Percentiles rank a stretch among this genome's conserved stretches.
Conservation (phyloP, 2,113 vertebrate genomes). For the Bungarus multicinctus region DNA sequence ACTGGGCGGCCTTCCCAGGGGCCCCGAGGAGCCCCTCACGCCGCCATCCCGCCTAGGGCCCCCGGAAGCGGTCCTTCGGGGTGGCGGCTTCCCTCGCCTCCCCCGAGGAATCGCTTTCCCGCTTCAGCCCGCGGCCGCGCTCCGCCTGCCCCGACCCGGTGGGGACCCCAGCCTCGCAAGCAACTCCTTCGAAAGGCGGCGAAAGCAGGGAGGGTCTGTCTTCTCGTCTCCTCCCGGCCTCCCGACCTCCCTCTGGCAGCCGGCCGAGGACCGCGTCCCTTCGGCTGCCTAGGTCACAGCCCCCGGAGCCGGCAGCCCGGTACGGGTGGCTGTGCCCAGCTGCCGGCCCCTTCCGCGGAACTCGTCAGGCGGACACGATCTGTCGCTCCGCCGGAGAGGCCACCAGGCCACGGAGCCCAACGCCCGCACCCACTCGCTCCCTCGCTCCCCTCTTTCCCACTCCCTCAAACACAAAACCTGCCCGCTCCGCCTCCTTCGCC, state of each 20-base stretch:
- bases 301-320: conserved; percentile 24
- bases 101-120: background rate
- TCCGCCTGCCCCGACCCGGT: background rate
- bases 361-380: background rate
- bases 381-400: background rate
- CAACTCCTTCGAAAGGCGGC: background rate
- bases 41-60: conserved; percentile 3
- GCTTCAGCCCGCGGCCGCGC: background rate
- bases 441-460: background rate
- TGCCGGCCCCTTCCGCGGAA: conserved; percentile 1
- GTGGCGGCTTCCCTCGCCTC: background rate
- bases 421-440: background rate
- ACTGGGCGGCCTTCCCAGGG: background rate
- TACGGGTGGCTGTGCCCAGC: background rate
- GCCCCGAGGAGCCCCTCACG: background rate
- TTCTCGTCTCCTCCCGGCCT: background rate
- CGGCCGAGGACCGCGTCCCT: background rate
- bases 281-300: background rate
- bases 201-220: background rate
- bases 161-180: background rate
- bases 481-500: conserved; percentile 28
- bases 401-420: background rate
- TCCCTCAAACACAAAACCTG: conserved; percentile 3
- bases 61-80: background rate
- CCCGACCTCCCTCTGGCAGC: background rate